Evolutionary conservation across 1,140 invertebrate species (phyloP).

Genomic region (Maniola jurtina): DNA sequence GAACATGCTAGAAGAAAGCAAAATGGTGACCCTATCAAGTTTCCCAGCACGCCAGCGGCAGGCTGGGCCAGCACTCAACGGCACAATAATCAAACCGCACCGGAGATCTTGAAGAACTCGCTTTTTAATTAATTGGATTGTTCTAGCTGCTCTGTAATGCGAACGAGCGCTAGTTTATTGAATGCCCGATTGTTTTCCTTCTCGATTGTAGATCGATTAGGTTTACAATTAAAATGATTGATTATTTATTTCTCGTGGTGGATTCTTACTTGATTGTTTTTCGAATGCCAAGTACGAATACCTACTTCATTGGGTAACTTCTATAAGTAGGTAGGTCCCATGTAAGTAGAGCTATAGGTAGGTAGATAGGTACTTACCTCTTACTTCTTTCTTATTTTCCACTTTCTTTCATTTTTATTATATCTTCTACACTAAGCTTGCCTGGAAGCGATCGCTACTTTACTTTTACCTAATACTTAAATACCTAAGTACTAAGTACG

Average conservation of each 20-base stretch:
- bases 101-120: slow-evolving; percentile 42
- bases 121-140: slow-evolving; percentile 63
- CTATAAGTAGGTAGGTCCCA: not conserved
- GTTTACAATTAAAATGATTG: slow-evolving; percentile 4
- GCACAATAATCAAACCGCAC: slow-evolving; percentile 59
- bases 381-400: no score
- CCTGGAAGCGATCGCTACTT: no score
- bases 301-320: not conserved
- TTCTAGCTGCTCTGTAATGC: slow-evolving; percentile 36
- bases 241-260: not conserved
- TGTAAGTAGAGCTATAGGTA: no score
- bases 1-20: no score
- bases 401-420: no score
- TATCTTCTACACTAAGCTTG: no score
- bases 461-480: no score
- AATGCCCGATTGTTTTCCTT: slow-evolving; percentile 16
- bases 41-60: slow-evolving; percentile 47
- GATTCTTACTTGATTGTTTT: slow-evolving; percentile 6
- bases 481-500: no score
- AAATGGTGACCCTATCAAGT: slow-evolving; percentile 35
- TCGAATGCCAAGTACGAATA: not conserved
- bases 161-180: slow-evolving; percentile 14
- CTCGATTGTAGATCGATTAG: slow-evolving; percentile 12
- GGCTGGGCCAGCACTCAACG: slow-evolving; percentile 37
- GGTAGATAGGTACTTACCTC: no score